Evolutionary conservation across 2,888 invertebrate genomes (phyloP).

Genomic region (Scaptodrosophila latifasciaeformis): DNA sequence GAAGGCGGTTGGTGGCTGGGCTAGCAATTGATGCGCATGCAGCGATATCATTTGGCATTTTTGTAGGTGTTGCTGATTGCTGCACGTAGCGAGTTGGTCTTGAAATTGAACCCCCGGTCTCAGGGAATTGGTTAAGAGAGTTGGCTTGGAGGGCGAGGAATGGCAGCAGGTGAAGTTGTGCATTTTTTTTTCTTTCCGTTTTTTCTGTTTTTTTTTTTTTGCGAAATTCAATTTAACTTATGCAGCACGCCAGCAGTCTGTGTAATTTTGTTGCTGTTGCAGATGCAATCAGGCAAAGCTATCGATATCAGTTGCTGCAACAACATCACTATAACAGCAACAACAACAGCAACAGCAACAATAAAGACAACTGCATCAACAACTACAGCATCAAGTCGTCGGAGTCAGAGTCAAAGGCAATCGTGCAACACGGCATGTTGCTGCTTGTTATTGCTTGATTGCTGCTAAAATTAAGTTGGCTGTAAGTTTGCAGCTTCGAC

Average conservation of each 20-base stretch:
- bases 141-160: constrained; percentile 24
- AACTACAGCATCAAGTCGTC: constrained; percentile 14
- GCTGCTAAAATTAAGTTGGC: constrained; percentile 65
- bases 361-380: no score
- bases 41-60: constrained; percentile 62
- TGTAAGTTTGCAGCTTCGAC: constrained; percentile 35
- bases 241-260: no score
- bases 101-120: constrained; percentile 34
- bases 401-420: constrained; percentile 58
- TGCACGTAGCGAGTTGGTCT: constrained; percentile 57
- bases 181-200: no score
- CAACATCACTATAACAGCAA: no score
- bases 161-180: background rate
- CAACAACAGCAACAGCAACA: constrained; percentile 16
- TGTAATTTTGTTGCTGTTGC: constrained; percentile 66
- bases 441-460: constrained; percentile 67
- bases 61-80: constrained; percentile 68
- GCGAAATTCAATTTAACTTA: constrained; percentile 59
- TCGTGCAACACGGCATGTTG: constrained; percentile 69
- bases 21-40: constrained; percentile 57
- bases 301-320: constrained; percentile 64
- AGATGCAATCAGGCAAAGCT: constrained; percentile 68
- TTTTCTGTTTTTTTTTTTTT: background rate
- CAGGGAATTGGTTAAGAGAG: constrained; percentile 13
- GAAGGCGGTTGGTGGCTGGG: constrained; percentile 15